Conservation (phyloP, 2,888 invertebrate genomes). For the Xiphydria camelus region DNA sequence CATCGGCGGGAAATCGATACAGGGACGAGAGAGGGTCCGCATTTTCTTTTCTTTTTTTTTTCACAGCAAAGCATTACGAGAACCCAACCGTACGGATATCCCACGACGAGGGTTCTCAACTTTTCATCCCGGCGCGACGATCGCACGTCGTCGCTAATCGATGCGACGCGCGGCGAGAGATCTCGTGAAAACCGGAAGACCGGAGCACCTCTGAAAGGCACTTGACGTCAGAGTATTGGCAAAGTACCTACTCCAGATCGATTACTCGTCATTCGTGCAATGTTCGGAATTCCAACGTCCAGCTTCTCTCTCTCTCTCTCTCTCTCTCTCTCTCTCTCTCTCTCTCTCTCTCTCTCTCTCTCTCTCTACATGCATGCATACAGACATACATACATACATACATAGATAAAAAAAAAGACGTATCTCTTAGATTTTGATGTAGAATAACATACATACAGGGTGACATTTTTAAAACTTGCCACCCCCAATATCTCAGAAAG, state of each 20-base stretch:
- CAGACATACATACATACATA: too few species aligned
- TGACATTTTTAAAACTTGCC: too few species aligned
- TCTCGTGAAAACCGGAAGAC: conserved; percentile 2
- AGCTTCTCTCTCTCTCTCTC: conserved; percentile 28
- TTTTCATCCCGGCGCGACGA: background rate
- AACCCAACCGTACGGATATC: conserved; percentile 37
- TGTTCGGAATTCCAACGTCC: conserved; percentile 46
- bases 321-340: conserved; percentile 13
- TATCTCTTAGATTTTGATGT: too few species aligned
- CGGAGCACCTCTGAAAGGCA: conserved; percentile 19
- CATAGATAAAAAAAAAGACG: too few species aligned
- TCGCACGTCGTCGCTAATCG: background rate
- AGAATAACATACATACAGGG: too few species aligned
- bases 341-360: conserved; percentile 13
- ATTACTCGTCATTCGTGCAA: conserved; percentile 54
- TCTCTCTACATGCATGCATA: conserved; percentile 28
- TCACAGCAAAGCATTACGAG: conserved; percentile 47
- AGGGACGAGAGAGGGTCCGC: conserved; percentile 31
- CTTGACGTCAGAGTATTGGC: conserved; percentile 41
- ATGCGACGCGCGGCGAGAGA: background rate
- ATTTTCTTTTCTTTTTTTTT: conserved; percentile 41
- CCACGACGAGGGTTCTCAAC: conserved; percentile 31
- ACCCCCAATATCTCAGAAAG: too few species aligned
- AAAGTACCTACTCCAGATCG: conserved; percentile 54
- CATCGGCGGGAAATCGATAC: conserved; percentile 49